Evolutionary conservation across 2,113 vertebrate species (phyloP).

Genomic region (Petroica traversi): DNA sequence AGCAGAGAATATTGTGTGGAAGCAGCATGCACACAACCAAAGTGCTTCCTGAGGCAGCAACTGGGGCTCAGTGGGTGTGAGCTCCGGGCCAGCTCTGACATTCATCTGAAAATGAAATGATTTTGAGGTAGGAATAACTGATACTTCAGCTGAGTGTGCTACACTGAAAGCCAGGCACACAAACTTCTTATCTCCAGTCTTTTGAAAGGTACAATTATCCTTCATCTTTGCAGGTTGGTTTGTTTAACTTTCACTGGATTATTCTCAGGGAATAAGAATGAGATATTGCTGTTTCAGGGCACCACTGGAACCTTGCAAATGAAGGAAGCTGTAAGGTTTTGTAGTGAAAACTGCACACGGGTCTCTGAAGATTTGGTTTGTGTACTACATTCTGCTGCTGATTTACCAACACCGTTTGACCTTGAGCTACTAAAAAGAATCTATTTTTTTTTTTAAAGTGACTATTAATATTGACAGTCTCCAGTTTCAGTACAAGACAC

Average conservation of each 20-base stretch:
- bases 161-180: not conserved
- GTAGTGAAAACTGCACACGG: not conserved
- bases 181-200: not conserved
- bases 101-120: not conserved
- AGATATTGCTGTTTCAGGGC: not conserved
- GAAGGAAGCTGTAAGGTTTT: slow-evolving; percentile 13
- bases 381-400: not conserved
- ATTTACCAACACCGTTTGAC: not conserved
- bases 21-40: not conserved
- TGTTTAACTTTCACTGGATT: slow-evolving; percentile 33
- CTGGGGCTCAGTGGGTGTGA: not conserved
- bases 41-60: not conserved
- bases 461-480: not conserved
- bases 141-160: not conserved
- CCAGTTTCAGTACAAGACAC: not conserved
- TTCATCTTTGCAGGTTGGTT: not conserved
- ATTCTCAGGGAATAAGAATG: slow-evolving; percentile 16
- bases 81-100: not conserved
- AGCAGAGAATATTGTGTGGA: not conserved
- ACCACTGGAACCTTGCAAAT: not conserved
- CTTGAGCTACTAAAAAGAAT: not conserved
- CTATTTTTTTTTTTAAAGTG: not conserved
- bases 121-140: not conserved
- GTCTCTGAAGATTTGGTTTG: not conserved
- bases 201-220: not conserved